Conservation (phyloP, 92 coral and sea anemone species). For the Virgularia gustaviana region DNA sequence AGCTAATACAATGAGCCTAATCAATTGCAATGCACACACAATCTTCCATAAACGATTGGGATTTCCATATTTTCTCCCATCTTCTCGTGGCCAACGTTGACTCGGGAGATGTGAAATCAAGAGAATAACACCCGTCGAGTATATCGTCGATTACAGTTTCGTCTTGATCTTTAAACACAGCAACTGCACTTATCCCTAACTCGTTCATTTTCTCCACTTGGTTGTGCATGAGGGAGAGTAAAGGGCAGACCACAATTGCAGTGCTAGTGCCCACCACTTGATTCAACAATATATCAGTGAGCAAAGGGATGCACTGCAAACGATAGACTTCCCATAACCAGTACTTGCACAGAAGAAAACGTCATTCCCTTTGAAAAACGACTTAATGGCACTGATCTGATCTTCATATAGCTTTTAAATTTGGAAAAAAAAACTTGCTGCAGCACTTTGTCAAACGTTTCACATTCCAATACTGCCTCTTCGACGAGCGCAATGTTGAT, state of each 20-base stretch:
- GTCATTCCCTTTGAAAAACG: background rate
- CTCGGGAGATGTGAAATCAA: conserved; percentile 50
- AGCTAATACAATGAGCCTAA: background rate
- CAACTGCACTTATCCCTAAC: conserved; percentile 54
- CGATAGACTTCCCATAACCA: background rate
- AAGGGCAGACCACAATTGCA: conserved; percentile 53
- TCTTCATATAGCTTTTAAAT: background rate
- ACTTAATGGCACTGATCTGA: background rate
- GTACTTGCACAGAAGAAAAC: background rate
- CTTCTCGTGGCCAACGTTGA: background rate
- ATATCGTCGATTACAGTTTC: conserved; percentile 38
- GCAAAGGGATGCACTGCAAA: background rate
- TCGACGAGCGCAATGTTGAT: conserved; percentile 2
- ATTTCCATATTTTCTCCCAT: background rate
- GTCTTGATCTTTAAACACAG: conserved; percentile 51
- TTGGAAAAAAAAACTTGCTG: background rate
- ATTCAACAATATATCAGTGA: background rate
- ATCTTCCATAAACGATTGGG: background rate
- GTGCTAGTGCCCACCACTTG: conserved; percentile 46
- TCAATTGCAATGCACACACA: background rate
- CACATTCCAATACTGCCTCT: background rate
- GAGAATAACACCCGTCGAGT: conserved; percentile 51
- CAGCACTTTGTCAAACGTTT: background rate
- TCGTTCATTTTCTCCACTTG: conserved; percentile 51
- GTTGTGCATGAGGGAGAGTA: conserved; percentile 63